Conservation (phyloP, 2,113 vertebrate genomes). For the Pterophyllum scalare region DNA sequence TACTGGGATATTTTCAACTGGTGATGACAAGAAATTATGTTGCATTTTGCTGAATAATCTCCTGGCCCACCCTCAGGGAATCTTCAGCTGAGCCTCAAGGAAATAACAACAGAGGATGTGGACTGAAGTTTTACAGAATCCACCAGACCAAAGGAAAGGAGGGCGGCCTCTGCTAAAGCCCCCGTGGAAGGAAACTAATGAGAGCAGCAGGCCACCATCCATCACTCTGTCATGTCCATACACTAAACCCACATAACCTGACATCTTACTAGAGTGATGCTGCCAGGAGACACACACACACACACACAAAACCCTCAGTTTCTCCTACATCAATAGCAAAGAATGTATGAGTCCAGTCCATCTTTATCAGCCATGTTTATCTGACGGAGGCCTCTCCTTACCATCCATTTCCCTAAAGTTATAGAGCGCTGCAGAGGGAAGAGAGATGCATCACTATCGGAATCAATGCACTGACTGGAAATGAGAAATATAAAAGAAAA, state of each 20-base stretch:
- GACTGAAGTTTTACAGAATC: neutral
- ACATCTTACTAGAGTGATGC: neutral
- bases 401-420: neutral
- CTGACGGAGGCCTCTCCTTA: neutral
- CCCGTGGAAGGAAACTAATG: neutral
- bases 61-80: neutral
- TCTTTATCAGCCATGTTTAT: neutral
- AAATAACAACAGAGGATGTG: neutral
- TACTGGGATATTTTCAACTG: neutral
- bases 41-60: neutral
- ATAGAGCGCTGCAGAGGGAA: neutral
- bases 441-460: neutral
- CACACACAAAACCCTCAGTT: neutral
- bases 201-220: neutral
- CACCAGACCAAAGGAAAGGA: neutral
- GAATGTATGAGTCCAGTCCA: neutral
- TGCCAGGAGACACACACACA: neutral
- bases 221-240: neutral
- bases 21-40: neutral
- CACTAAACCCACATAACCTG: neutral
- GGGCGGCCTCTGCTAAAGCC: neutral
- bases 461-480: neutral
- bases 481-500: neutral
- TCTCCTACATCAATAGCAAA: fast-evolving
- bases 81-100: neutral